Evolutionary conservation across 2,797 vertebrate genomes (phyloP).

Genomic region (Esox lucius): DNA sequence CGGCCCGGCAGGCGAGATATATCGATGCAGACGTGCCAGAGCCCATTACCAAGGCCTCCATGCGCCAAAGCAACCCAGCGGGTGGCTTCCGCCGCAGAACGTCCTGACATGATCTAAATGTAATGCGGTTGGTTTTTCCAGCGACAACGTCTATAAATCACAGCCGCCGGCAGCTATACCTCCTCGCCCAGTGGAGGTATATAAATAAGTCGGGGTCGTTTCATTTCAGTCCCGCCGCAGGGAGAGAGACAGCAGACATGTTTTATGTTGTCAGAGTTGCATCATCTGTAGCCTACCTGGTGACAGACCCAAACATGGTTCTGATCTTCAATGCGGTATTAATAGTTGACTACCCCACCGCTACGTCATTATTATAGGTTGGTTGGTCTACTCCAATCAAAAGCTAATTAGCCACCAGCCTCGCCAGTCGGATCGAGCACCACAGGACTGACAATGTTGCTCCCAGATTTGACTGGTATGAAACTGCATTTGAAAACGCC

Average conservation of each 20-base stretch:
- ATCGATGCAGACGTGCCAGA: constrained; percentile 64
- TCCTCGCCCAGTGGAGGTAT: neutral
- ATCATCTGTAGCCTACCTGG: neutral
- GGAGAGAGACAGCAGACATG: neutral
- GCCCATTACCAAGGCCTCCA: constrained; percentile 51
- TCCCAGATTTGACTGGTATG: too few species aligned
- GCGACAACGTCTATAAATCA: constrained; percentile 52
- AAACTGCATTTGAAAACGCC: too few species aligned
- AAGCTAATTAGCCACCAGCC: too few species aligned
- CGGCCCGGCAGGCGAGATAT: constrained; percentile 57
- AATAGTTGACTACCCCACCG: too few species aligned
- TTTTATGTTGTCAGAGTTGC: neutral
- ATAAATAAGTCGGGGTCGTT: constrained; percentile 36
- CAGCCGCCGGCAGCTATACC: constrained; percentile 8
- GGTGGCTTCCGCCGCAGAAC: constrained; percentile 43
- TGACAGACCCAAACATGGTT: constrained; percentile 71
- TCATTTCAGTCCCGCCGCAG: constrained; percentile 13
- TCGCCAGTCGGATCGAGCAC: too few species aligned
- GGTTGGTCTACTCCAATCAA: too few species aligned
- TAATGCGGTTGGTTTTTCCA: constrained; percentile 49
- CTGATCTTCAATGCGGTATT: constrained; percentile 38
- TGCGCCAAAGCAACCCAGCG: constrained; percentile 55
- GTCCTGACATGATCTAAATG: constrained; percentile 54
- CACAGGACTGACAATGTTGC: too few species aligned
- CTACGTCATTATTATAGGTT: too few species aligned